Conservation (phyloP, 2,113 vertebrate species). For the Prunella himalayana region DNA sequence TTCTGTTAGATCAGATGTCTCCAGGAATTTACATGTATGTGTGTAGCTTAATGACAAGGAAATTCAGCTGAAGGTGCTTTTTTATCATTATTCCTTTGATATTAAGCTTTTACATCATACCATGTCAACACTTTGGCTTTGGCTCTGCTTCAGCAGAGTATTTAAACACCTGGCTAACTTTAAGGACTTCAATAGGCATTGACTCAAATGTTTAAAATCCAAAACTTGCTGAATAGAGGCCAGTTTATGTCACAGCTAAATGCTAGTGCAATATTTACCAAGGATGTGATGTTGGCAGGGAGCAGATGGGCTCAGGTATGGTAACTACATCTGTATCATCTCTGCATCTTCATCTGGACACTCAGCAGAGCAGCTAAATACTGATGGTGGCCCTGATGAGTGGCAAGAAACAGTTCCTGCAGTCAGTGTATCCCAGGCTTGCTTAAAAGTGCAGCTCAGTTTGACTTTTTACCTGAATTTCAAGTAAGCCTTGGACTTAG, state of each 20-base stretch:
- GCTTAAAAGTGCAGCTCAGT: neutral
- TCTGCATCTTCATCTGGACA: neutral
- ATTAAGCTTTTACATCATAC: neutral
- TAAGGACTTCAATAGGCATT: neutral
- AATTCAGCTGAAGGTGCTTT: constrained; percentile 1
- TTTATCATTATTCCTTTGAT: neutral
- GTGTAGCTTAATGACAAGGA: neutral
- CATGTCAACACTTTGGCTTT: neutral
- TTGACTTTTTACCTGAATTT: neutral
- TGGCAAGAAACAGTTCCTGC: neutral
- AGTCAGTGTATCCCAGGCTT: neutral
- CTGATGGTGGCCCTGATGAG: neutral
- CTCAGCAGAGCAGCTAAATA: neutral
- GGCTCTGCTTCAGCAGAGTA: neutral
- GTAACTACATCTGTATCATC: neutral
- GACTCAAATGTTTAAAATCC: neutral
- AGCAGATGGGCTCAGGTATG: neutral
- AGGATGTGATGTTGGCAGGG: neutral
- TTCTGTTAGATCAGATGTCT: neutral
- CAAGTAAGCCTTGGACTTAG: neutral
- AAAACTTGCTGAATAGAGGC: neutral
- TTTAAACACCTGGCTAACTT: neutral
- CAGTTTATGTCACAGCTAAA: neutral
- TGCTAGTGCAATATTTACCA: neutral
- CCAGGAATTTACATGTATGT: neutral